Base-by-base conservation (phyloP, 1,140 invertebrate species). In the Macrobrachium rosenbergii region DNA sequence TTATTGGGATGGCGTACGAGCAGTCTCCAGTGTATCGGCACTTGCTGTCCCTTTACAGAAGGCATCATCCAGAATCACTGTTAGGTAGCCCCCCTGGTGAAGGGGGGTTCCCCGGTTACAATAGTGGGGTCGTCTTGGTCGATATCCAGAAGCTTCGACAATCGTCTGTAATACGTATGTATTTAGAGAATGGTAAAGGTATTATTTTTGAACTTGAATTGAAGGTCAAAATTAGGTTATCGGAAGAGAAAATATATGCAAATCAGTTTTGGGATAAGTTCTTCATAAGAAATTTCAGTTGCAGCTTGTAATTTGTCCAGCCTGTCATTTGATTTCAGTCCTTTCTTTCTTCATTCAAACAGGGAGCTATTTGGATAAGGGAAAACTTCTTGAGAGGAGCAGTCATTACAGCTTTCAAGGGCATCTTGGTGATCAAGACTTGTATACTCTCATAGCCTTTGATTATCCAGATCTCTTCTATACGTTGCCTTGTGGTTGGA, bases 381-480 rank as follows among this genome's bases (percentile, higher is more conserved):
- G 94, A 19, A 93, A 92, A 87, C 92, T 96, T 21, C 90, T 93
- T 43, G 92, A 93, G 67, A 91, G 96, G 82, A 94, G 94, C 3
- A 90, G 94, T 16, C 96, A 96, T 91, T 97, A 96, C 92, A 92
- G 92, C 52, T 94, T 94, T 78, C 91, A 95, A 92, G 96, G 96
- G 12, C 96, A 97, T 92, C 92, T 98, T 23, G 96, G 96, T 6
- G 96, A 97, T 92, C 96, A 97, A 92, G 96, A 97, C 92, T 97
- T 96, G 91, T 98, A 96, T 90, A 96, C 96, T 0, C 91, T 98
- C 43, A 89, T 97, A 10, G 93, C 93, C 45, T 93, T 95, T 90
- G 96, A 97, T 90, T 92, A 95, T 90, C 95, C 95, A 7, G 93
- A 96, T 88, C 91, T 97, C 28, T 95, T 97, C 90, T 94, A 96